A percentile compares a stretch with the other conserved stretches of the same genome.
Conservation (phyloP, 2,797 vertebrate genomes). For the Podargus strigoides region DNA sequence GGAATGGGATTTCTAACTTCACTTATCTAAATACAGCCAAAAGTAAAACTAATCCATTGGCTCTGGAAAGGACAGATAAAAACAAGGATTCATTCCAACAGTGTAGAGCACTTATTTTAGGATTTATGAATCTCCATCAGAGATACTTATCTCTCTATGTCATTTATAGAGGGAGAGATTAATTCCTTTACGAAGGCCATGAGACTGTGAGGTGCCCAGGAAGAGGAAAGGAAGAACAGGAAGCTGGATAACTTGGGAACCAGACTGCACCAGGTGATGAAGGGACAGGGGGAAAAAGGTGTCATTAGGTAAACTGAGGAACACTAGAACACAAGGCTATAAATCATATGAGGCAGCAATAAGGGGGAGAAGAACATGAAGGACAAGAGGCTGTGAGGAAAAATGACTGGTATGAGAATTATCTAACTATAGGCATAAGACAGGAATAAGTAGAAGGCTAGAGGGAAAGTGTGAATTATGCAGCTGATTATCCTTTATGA, state of each 20-base stretch:
- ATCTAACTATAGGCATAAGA: not conserved
- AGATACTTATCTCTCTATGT: not conserved
- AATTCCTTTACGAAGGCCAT: not conserved
- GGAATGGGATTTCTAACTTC: not conserved
- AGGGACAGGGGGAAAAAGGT: not conserved
- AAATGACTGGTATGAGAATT: not conserved
- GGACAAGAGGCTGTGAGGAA: not conserved
- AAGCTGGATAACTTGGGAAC: not conserved
- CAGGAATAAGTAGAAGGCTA: not conserved
- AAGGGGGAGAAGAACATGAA: not conserved
- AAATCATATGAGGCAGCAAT: not conserved
- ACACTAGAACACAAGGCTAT: not conserved
- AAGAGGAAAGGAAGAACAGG: not conserved
- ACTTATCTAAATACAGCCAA: not conserved
- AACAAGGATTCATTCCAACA: not conserved
- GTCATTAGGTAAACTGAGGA: not conserved
- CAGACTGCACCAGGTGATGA: not conserved
- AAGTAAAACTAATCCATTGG: not conserved
- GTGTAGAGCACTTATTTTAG: not conserved
- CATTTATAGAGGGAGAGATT: not conserved
- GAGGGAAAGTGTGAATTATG: not conserved
- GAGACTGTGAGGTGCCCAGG: not conserved
- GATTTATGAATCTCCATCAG: not conserved
- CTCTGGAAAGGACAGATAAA: not conserved
- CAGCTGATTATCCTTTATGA: not conserved